Evolutionary conservation across 2,888 invertebrate genomes (phyloP).

Genomic region (Helobdella robusta): DNA sequence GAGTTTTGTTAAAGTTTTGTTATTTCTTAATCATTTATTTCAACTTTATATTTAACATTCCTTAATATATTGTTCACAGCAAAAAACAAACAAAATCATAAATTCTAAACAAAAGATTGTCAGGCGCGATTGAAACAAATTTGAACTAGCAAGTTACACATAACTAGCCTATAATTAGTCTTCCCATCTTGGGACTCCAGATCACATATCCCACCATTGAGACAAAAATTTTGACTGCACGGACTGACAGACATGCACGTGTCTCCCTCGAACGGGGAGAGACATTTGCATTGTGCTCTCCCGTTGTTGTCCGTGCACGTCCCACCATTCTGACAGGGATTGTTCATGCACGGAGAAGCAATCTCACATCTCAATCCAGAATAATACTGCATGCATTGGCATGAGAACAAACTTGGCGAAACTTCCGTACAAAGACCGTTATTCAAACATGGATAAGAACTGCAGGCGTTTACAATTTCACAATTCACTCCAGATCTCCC

Average conservation of each 20-base stretch:
- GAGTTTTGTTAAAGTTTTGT: too few species aligned
- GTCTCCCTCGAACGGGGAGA: slow-evolving; percentile 35
- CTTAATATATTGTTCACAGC: too few species aligned
- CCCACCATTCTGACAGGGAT: slow-evolving; percentile 32
- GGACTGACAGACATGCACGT: slow-evolving; percentile 38
- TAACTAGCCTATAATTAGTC: background rate
- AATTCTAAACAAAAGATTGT: too few species aligned
- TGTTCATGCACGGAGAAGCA: slow-evolving; percentile 52
- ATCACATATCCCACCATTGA: slow-evolving; percentile 55
- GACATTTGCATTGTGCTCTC: slow-evolving; percentile 39
- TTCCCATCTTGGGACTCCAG: background rate
- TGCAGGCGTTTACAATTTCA: slow-evolving; percentile 33
- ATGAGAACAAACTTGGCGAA: slow-evolving; percentile 33
- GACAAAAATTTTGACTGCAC: slow-evolving; percentile 36
- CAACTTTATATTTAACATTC: too few species aligned
- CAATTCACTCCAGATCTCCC: slow-evolving; percentile 30
- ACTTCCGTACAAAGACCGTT: slow-evolving; percentile 27
- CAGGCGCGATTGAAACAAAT: background rate
- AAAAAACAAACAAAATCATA: too few species aligned
- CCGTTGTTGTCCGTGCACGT: slow-evolving; percentile 25
- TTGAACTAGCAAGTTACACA: background rate
- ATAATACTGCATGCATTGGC: slow-evolving; percentile 37
- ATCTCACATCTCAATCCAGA: slow-evolving; percentile 38
- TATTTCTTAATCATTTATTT: too few species aligned
- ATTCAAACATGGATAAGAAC: slow-evolving; percentile 30